These are phyloP conservation scores for Drosophila meridionalis DNA, from an alignment of 2,888 invertebrate genomes.

Conservation along the genomic window DNA sequence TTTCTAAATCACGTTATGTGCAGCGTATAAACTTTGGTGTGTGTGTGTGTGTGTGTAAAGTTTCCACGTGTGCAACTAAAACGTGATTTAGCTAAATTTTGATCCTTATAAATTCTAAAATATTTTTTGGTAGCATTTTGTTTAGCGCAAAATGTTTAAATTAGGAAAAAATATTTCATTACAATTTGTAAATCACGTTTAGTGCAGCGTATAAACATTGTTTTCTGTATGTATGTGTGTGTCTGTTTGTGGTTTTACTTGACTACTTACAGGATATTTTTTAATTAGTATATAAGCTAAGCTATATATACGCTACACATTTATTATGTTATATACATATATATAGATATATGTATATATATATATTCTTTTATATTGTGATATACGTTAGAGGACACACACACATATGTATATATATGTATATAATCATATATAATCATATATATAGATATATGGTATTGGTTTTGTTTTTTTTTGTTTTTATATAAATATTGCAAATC, in stretches of 20 bases:
- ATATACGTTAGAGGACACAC: constrained; percentile 55
- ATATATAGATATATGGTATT: constrained; percentile 21
- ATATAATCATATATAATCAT: not conserved
- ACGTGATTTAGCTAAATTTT: not conserved
- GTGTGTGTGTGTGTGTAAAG: constrained; percentile 9
- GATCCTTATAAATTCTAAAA: not conserved
- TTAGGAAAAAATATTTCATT: not conserved
- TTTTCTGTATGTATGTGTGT: constrained; percentile 7
- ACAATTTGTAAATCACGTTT: constrained; percentile 22
- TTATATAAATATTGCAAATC: constrained; percentile 69
- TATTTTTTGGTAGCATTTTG: too few species aligned
- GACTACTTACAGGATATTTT: constrained; percentile 55
- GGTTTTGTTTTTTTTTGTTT: not conserved
- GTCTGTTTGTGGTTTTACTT: constrained; percentile 37
- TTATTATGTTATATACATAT: constrained; percentile 33
- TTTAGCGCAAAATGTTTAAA: not conserved
- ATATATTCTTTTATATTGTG: constrained; percentile 46
- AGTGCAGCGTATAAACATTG: constrained; percentile 23
- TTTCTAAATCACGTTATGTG: constrained; percentile 26
- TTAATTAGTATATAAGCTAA: constrained; percentile 66
- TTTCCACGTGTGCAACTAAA: not conserved
- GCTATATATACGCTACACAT: constrained; percentile 57
- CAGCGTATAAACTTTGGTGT: constrained; percentile 5
- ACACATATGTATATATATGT: constrained; percentile 5
- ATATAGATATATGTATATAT: constrained; percentile 37